phyloP scores from a whole-genome alignment of 2,888 invertebrate genomes.

The Minunthozetes semirufus region DNA sequence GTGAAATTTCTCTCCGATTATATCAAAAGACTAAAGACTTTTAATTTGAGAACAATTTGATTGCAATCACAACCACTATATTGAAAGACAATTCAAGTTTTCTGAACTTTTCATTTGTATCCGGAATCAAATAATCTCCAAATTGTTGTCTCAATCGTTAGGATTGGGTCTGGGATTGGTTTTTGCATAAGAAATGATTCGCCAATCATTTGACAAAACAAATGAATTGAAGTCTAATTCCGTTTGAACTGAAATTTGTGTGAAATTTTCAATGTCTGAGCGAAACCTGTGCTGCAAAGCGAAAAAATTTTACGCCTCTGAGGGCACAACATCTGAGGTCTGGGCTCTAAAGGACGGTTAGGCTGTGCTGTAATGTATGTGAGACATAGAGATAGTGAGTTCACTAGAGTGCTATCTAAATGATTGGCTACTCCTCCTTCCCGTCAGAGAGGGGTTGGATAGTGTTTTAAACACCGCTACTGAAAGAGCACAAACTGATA shows the following conservation, averaged over 20 bases:
- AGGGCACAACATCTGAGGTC: slow-evolving; percentile 1
- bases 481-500: background rate
- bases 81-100: too few species aligned
- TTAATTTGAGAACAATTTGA: too few species aligned
- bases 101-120: too few species aligned
- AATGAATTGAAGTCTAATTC: background rate
- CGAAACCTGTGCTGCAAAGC: background rate
- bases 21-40: too few species aligned
- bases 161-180: too few species aligned
- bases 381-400: too few species aligned
- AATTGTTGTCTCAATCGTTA: too few species aligned
- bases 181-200: too few species aligned
- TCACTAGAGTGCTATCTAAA: background rate
- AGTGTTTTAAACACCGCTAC: slow-evolving; percentile 19
- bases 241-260: background rate
- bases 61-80: too few species aligned
- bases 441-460: slow-evolving; percentile 20
- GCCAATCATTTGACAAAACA: background rate
- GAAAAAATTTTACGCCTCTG: background rate
- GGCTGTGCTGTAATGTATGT: too few species aligned
- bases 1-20: too few species aligned
- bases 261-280: background rate
- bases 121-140: too few species aligned
- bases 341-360: background rate
- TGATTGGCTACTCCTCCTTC: slow-evolving; percentile 21